A percentile compares a stretch with the other conserved stretches of the same genome.
phyloP scores from a whole-genome alignment of 1,140 invertebrate genomes.

The Samia ricini region DNA sequence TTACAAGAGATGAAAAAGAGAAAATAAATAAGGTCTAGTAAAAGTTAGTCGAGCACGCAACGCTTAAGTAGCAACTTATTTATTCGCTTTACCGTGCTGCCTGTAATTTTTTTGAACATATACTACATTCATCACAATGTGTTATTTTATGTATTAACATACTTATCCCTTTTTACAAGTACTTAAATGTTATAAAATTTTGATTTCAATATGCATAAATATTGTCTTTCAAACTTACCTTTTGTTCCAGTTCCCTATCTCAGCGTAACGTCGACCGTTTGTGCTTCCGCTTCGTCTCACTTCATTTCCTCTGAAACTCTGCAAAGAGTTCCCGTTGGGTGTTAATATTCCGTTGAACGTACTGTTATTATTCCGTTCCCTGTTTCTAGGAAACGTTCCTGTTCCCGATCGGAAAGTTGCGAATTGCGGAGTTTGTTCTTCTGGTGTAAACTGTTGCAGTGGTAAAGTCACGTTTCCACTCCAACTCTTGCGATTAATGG shows the following conservation, averaged over 20 bases:
- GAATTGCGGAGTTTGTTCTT: slow-evolving; percentile 59
- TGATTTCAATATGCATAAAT: no score
- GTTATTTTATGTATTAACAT: no score
- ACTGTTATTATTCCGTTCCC: slow-evolving; percentile 69
- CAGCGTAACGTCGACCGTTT: slow-evolving; percentile 75
- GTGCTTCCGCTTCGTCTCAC: slow-evolving; percentile 70
- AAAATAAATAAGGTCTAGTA: slow-evolving; percentile 68
- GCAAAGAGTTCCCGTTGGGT: slow-evolving; percentile 73
- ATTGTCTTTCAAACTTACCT: slow-evolving; percentile 46
- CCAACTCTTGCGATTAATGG: slow-evolving; percentile 76
- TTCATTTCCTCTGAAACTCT: slow-evolving; percentile 74
- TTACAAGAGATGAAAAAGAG: slow-evolving; percentile 70
- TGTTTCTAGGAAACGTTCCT: slow-evolving; percentile 70
- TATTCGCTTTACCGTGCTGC: slow-evolving; percentile 46
- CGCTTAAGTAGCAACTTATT: slow-evolving; percentile 40
- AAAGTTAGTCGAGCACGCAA: slow-evolving; percentile 56
- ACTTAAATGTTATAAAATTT: no score
- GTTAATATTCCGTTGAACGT: slow-evolving; percentile 71
- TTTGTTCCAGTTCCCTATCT: slow-evolving; percentile 77
- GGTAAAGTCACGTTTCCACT: slow-evolving; percentile 75
- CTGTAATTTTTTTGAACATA: neutral
- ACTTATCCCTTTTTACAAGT: no score
- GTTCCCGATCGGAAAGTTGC: slow-evolving; percentile 73
- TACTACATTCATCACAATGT: no score
- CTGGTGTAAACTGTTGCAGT: slow-evolving; percentile 64